A percentile compares a stretch with the other conserved stretches of the same genome.
Conservation (phyloP, 2,888 invertebrate species). For the Morinoia aosen region DNA sequence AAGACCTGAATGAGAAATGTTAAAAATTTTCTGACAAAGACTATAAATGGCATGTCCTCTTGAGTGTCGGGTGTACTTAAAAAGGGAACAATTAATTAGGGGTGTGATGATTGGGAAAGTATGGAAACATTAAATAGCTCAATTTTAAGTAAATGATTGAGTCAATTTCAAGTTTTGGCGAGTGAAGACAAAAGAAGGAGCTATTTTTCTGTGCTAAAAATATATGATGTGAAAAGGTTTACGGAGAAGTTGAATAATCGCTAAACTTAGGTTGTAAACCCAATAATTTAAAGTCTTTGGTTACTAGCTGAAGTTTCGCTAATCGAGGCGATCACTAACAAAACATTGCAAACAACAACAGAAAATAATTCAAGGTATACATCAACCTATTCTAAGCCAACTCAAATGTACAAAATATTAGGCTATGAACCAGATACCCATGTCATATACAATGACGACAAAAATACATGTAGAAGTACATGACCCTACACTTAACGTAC, state of each 20-base stretch:
- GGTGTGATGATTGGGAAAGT: background rate
- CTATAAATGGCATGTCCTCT: background rate
- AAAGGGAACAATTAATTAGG: background rate
- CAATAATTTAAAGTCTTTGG: constrained; percentile 52
- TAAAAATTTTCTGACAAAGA: background rate
- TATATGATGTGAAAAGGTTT: background rate
- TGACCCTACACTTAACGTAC: background rate
- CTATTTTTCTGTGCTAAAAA: background rate
- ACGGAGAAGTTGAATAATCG: background rate
- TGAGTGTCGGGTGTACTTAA: too few species aligned
- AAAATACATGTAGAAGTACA: constrained; percentile 34
- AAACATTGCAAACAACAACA: constrained; percentile 50
- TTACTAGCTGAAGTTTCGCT: constrained; percentile 41
- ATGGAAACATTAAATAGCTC: background rate
- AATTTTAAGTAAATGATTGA: background rate
- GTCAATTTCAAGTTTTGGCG: background rate
- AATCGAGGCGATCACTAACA: constrained; percentile 28
- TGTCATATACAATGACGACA: constrained; percentile 36
- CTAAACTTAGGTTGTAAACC: background rate
- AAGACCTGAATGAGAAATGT: background rate
- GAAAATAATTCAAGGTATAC: constrained; percentile 20
- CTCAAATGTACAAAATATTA: constrained; percentile 47
- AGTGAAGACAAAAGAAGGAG: background rate
- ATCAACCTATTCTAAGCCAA: constrained; percentile 25
- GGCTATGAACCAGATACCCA: constrained; percentile 41